These are phyloP conservation scores for Leucosticte australis DNA, from an alignment of 2,113 vertebrate genomes.

Conservation along the genomic window DNA sequence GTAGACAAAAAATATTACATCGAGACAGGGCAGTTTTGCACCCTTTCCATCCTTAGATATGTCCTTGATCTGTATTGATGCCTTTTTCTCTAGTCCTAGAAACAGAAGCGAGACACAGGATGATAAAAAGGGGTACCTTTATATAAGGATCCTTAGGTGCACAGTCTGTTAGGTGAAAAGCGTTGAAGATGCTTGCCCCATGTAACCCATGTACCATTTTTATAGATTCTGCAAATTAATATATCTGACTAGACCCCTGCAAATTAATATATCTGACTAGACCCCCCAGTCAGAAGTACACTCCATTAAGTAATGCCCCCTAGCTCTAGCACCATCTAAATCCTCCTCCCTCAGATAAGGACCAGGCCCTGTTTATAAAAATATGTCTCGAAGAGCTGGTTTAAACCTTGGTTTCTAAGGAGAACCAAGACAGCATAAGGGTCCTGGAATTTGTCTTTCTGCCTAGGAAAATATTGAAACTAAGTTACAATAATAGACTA, in stretches of 20 bases:
- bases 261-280: neutral
- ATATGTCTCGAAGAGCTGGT: neutral
- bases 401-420: neutral
- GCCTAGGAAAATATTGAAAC: neutral
- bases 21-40: neutral
- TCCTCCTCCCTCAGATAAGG: neutral
- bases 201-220: neutral
- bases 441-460: neutral
- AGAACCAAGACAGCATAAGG: neutral
- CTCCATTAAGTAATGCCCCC: neutral
- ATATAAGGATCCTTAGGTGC: neutral
- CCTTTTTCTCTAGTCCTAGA: neutral
- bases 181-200: fast-evolving
- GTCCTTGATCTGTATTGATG: neutral
- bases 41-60: neutral
- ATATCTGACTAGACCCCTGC: neutral
- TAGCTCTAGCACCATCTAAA: neutral
- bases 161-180: neutral
- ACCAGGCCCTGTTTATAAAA: neutral
- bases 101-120: neutral
- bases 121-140: neutral
- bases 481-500: neutral
- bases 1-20: neutral
- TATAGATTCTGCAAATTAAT: neutral
- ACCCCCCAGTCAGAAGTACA: neutral